These are phyloP conservation scores for Notoglanidium macrostoma DNA, from an alignment of 2,797 vertebrate species.

Conservation along the genomic window DNA sequence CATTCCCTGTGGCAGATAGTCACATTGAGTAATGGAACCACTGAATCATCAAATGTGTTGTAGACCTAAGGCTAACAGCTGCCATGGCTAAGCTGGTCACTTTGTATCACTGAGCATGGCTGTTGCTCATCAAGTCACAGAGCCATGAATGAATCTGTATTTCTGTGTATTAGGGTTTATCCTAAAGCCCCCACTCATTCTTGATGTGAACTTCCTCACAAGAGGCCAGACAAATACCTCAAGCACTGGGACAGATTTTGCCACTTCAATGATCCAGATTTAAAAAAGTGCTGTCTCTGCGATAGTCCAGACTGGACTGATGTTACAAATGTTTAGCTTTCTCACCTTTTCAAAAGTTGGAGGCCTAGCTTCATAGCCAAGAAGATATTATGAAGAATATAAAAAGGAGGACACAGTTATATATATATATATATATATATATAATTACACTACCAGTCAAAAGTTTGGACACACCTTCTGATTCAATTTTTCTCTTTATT, in stretches of 20 bases:
- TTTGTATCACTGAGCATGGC: not conserved
- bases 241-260: constrained; percentile 27
- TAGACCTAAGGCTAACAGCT: constrained; percentile 16
- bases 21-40: constrained; percentile 21
- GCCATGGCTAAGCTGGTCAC: constrained; percentile 13
- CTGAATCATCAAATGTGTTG: constrained; percentile 32
- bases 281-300: not conserved
- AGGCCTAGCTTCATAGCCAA: not conserved
- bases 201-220: not conserved
- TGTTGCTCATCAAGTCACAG: not conserved
- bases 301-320: not conserved
- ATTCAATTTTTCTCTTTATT: too few species aligned
- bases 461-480: too few species aligned
- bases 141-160: not conserved
- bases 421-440: not conserved
- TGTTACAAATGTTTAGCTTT: not conserved
- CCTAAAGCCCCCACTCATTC: not conserved
- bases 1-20: constrained; percentile 13
- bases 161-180: not conserved
- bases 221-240: not conserved
- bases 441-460: too few species aligned
- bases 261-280: constrained; percentile 43
- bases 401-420: not conserved
- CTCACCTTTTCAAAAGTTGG: not conserved
- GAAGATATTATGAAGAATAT: not conserved